These are phyloP conservation scores for Gymnoscelis rufifasciata DNA, from an alignment of 2,888 invertebrate genomes.

Conservation along the genomic window DNA sequence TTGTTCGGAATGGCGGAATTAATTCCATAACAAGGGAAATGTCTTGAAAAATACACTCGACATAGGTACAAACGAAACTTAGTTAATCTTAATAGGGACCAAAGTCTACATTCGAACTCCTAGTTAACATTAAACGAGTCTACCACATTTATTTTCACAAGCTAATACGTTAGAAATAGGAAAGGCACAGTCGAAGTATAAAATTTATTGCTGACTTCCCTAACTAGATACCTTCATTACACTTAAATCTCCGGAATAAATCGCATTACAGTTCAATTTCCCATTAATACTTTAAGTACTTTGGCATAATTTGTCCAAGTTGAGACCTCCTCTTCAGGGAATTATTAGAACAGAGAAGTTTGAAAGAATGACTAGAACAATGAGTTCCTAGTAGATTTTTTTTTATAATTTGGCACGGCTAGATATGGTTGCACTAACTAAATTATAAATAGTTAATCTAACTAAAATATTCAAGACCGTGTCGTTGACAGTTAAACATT, in stretches of 20 bases:
- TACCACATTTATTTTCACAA: slow-evolving; percentile 66
- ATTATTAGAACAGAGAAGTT: slow-evolving; percentile 34
- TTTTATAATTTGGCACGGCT: slow-evolving; percentile 66
- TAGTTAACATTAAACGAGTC: slow-evolving; percentile 66
- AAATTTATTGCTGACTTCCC: slow-evolving; percentile 78
- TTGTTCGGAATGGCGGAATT: slow-evolving; percentile 52
- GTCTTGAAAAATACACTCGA: slow-evolving; percentile 43
- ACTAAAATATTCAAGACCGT: slow-evolving; percentile 32
- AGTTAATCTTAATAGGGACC: slow-evolving; percentile 54
- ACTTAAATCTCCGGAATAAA: slow-evolving; percentile 38
- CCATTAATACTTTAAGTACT: slow-evolving; percentile 32
- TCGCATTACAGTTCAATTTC: slow-evolving; percentile 32
- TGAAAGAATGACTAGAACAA: slow-evolving; percentile 32
- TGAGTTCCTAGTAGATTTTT: slow-evolving; percentile 16
- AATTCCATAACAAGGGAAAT: slow-evolving; percentile 39
- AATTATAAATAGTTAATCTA: slow-evolving; percentile 11
- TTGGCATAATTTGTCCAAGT: slow-evolving; percentile 34
- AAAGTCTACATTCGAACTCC: slow-evolving; percentile 53
- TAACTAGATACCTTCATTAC: slow-evolving; percentile 61
- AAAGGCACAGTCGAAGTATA: slow-evolving; percentile 79
- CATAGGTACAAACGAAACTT: slow-evolving; percentile 45
- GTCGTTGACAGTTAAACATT: slow-evolving; percentile 34
- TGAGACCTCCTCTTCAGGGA: slow-evolving; percentile 30
- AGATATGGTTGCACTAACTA: slow-evolving; percentile 40
- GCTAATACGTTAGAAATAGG: slow-evolving; percentile 77